phyloP scores from a whole-genome alignment of 2,113 vertebrate genomes.

The Oriolus oriolus region DNA sequence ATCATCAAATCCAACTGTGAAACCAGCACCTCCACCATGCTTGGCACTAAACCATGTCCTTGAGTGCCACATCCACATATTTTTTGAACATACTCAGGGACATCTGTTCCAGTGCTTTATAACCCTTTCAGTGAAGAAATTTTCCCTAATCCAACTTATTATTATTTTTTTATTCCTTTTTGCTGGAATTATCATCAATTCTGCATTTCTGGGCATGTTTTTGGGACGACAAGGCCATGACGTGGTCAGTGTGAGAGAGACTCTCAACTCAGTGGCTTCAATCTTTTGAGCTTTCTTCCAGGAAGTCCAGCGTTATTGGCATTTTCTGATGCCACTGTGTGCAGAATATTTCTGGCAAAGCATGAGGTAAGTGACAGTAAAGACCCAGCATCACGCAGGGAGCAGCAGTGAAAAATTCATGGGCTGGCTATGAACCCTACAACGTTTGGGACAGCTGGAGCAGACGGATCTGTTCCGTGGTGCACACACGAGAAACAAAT shows the following conservation, averaged over 20 bases:
- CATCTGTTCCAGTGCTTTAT: neutral
- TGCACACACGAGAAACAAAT: neutral
- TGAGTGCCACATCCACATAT: neutral
- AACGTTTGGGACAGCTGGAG: neutral
- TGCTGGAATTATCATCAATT: neutral
- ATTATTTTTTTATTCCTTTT: neutral
- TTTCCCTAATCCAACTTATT: neutral
- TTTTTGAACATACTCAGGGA: neutral
- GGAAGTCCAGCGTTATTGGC: neutral
- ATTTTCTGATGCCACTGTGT: neutral
- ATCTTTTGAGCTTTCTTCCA: neutral
- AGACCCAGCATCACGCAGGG: neutral
- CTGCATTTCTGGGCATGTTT: neutral
- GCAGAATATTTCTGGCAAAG: neutral
- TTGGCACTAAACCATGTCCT: neutral
- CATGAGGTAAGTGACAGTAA: neutral
- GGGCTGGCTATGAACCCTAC: neutral
- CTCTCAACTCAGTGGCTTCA: neutral
- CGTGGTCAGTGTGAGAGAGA: neutral
- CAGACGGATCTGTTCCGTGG: neutral
- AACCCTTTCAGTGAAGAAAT: neutral
- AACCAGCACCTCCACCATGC: neutral
- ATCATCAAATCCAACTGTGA: neutral
- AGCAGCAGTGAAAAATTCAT: conserved; percentile 7
- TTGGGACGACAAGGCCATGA: accelerated